These are phyloP conservation scores for Campoplex capitator DNA, from an alignment of 2,888 invertebrate genomes.

Conservation along the genomic window DNA sequence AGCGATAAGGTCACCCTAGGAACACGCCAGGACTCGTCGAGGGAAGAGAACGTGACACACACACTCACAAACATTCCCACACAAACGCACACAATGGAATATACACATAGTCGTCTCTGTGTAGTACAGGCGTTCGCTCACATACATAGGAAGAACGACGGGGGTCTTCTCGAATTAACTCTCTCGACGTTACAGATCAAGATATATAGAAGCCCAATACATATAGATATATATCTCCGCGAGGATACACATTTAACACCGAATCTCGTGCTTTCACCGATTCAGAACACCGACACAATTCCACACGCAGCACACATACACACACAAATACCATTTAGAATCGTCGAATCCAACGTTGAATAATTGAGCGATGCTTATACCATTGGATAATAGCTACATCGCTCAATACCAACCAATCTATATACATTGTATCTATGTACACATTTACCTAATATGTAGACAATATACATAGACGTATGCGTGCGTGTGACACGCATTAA, in stretches of 20 bases:
- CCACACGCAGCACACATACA: slow-evolving; percentile 10
- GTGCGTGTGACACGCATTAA: slow-evolving; percentile 44
- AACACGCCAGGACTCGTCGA: slow-evolving; percentile 47
- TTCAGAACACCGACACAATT: slow-evolving; percentile 7
- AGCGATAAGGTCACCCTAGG: slow-evolving; percentile 64
- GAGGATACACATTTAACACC: slow-evolving; percentile 41
- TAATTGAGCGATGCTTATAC: slow-evolving; percentile 59
- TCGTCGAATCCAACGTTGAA: slow-evolving; percentile 58
- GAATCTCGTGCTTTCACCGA: slow-evolving; percentile 53
- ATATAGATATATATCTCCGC: slow-evolving; percentile 28
- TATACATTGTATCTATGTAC: slow-evolving; percentile 23
- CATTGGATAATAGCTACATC: slow-evolving; percentile 58
- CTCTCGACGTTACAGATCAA: slow-evolving; percentile 66
- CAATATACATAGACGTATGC: slow-evolving; percentile 18
- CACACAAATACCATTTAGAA: slow-evolving; percentile 11
- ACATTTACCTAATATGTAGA: slow-evolving; percentile 21
- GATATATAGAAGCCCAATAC: slow-evolving; percentile 54
- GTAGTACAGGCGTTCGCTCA: neutral
- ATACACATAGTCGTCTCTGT: neutral
- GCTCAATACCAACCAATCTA: slow-evolving; percentile 38
- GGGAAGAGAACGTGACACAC: slow-evolving; percentile 33
- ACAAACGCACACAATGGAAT: neutral
- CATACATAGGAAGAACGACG: slow-evolving; percentile 25
- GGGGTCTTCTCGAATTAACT: slow-evolving; percentile 66
- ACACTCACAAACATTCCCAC: neutral